phyloP scores from a whole-genome alignment of 2,888 invertebrate species.

The Deilephila porcellus region DNA sequence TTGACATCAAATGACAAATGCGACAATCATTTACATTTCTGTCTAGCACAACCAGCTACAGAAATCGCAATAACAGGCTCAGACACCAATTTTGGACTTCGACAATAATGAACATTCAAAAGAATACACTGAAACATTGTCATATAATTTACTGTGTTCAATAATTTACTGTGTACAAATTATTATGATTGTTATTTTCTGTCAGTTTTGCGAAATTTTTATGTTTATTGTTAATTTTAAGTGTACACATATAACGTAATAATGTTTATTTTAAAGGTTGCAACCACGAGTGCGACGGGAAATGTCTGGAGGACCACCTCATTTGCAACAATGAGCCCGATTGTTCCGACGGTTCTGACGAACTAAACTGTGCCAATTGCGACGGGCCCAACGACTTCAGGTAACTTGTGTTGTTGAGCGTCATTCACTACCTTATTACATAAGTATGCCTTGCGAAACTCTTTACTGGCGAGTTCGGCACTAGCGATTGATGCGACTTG shows the following conservation, averaged over 20 bases:
- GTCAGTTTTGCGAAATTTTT: background rate
- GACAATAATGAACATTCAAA: background rate
- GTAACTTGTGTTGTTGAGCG: slow-evolving; percentile 52
- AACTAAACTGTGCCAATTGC: slow-evolving; percentile 67
- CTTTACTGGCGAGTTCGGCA: slow-evolving; percentile 36
- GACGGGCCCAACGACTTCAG: slow-evolving; percentile 70
- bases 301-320: slow-evolving; percentile 84
- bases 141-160: background rate
- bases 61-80: no score
- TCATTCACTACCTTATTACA: slow-evolving; percentile 9
- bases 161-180: background rate
- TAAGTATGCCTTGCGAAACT: background rate
- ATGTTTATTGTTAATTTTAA: background rate
- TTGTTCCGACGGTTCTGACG: slow-evolving; percentile 87
- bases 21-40: no score
- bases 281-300: slow-evolving; percentile 77
- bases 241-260: slow-evolving; percentile 32
- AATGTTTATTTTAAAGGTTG: slow-evolving; percentile 45
- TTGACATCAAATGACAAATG: no score
- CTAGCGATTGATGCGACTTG: slow-evolving; percentile 1
- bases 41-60: no score
- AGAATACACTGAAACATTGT: background rate
- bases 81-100: background rate
- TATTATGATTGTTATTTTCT: background rate
- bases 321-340: slow-evolving; percentile 85